phyloP scores from a whole-genome alignment of 1,140 invertebrate species.

The Cyclargus thomasi region DNA sequence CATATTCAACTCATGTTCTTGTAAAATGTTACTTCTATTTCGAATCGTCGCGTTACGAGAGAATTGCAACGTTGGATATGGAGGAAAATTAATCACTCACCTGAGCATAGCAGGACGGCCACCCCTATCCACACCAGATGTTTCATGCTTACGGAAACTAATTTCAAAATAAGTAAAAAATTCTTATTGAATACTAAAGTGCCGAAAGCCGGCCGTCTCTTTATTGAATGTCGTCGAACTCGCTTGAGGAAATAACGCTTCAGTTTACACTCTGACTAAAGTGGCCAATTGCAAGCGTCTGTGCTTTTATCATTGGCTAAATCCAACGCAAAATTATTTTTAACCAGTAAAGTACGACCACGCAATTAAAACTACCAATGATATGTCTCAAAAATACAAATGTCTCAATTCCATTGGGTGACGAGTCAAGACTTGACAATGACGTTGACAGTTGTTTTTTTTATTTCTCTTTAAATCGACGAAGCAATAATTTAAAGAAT shows the following conservation, averaged over 20 bases:
- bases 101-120: conserved; percentile 48
- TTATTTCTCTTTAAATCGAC: not conserved
- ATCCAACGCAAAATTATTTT: not conserved
- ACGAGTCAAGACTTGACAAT: not conserved
- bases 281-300: not conserved
- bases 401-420: conserved; percentile 42
- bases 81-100: conserved; percentile 30
- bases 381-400: conserved; percentile 37
- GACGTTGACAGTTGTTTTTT: not conserved
- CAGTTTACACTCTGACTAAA: not conserved
- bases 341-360: conserved; percentile 33
- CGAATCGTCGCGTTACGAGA: not conserved
- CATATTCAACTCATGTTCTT: conserved; percentile 10
- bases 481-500: too few species aligned
- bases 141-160: conserved; percentile 39
- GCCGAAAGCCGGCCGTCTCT: conserved; percentile 11
- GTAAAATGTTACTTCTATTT: not conserved
- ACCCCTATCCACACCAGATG: conserved; percentile 43
- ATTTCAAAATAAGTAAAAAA: conserved; percentile 18
- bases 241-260: not conserved
- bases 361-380: conserved; percentile 39
- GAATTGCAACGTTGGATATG: not conserved
- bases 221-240: not conserved
- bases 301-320: conserved; percentile 12
- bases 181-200: conserved; percentile 6